These are phyloP conservation scores for Bathynomus jamesi DNA, from an alignment of 1,140 invertebrate genomes.

Conservation along the genomic window DNA sequence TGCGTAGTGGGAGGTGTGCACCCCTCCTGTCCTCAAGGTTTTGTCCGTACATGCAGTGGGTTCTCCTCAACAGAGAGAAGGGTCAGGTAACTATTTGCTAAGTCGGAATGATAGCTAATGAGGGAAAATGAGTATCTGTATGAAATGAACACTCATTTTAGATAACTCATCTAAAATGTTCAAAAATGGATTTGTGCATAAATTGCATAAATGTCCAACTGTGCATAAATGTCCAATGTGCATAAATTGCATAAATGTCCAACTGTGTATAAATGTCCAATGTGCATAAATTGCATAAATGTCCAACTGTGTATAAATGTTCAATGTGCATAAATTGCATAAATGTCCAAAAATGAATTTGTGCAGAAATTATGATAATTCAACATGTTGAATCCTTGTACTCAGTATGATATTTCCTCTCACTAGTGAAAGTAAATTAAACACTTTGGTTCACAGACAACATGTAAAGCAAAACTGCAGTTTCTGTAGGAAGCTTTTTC, in stretches of 20 bases:
- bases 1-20: constrained; percentile 20
- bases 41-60: constrained; percentile 37
- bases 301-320: not conserved
- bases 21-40: constrained; percentile 17
- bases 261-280: not conserved
- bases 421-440: not conserved
- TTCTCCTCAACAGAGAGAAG: constrained; percentile 32
- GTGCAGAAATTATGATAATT: not conserved
- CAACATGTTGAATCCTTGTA: not conserved
- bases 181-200: not conserved
- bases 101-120: not conserved
- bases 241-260: not conserved
- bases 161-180: not conserved
- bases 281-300: not conserved
- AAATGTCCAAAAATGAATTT: not conserved
- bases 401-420: not conserved
- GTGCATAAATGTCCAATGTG: not conserved
- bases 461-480: not conserved
- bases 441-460: not conserved
- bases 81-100: constrained; percentile 14
- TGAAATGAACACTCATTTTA: not conserved
- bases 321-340: not conserved
- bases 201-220: not conserved
- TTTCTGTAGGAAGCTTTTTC: not conserved
- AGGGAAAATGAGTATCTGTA: not conserved